A percentile compares a stretch with the other conserved stretches of the same genome.
phyloP scores from a whole-genome alignment of 2,888 invertebrate species.

The Molorchus minor region DNA sequence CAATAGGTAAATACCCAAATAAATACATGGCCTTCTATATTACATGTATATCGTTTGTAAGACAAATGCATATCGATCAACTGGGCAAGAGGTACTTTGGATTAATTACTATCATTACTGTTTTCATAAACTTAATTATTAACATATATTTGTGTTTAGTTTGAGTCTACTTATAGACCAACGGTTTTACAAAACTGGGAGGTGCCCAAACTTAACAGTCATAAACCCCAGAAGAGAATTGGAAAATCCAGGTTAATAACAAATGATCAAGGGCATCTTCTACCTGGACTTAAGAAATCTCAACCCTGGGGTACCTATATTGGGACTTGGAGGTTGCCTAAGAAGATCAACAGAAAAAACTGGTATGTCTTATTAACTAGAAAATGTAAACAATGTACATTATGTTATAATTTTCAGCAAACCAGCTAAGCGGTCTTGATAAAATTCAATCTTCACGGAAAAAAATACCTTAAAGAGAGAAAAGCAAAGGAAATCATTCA shows the following conservation, averaged over 20 bases:
- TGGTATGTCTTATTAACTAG: constrained; percentile 35
- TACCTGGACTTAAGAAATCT: constrained; percentile 68
- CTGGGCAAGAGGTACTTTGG: constrained; percentile 34
- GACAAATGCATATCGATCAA: no score
- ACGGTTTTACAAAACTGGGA: constrained; percentile 73
- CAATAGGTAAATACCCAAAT: no score
- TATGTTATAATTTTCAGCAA: constrained; percentile 25
- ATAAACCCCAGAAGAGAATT: constrained; percentile 63
- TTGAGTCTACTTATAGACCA: constrained; percentile 70
- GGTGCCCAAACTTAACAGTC: constrained; percentile 72
- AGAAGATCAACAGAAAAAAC: constrained; percentile 50
- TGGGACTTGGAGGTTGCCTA: constrained; percentile 50
- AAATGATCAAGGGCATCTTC: constrained; percentile 72
- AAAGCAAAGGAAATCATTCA: constrained; percentile 2
- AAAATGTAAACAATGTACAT: background rate
- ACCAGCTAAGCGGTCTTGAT: constrained; percentile 29
- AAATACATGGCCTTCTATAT: no score
- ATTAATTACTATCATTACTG: no score
- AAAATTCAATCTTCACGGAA: background rate
- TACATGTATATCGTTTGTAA: no score
- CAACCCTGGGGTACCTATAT: constrained; percentile 67
- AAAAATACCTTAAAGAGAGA: background rate
- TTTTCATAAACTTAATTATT: no score
- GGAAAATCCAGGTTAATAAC: constrained; percentile 68
- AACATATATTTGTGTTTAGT: constrained; percentile 52